Conservation (phyloP, 2,113 vertebrate genomes). For the Ardeotis arabs region DNA sequence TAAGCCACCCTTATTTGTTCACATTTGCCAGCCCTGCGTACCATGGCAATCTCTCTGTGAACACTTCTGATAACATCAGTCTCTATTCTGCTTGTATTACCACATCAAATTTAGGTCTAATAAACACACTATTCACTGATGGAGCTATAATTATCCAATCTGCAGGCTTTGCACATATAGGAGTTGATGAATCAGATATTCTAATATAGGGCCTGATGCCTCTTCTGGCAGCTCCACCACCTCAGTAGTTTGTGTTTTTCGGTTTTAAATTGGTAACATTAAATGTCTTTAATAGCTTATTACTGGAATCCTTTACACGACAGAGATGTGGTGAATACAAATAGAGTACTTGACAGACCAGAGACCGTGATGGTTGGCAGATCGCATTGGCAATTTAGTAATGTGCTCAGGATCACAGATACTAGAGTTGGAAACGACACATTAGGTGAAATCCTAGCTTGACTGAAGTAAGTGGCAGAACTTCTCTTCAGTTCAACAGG, state of each 20-base stretch:
- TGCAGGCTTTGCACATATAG: slow-evolving; percentile 55
- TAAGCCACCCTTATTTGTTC: slow-evolving; percentile 14
- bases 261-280: slow-evolving; percentile 64
- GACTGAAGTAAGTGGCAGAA: neutral
- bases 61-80: slow-evolving; percentile 6
- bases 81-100: slow-evolving; percentile 14
- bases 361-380: slow-evolving; percentile 32
- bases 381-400: slow-evolving; percentile 26
- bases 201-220: slow-evolving; percentile 36
- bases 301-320: slow-evolving; percentile 49
- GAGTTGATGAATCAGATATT: slow-evolving; percentile 53
- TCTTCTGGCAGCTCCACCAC: slow-evolving; percentile 62
- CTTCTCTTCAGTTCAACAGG: neutral
- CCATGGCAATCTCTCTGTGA: neutral
- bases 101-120: slow-evolving; percentile 35
- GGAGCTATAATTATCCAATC: slow-evolving; percentile 62
- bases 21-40: neutral
- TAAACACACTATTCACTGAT: slow-evolving; percentile 53
- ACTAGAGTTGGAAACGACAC: neutral
- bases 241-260: slow-evolving; percentile 61
- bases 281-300: slow-evolving; percentile 68
- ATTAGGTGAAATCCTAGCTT: neutral
- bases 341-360: slow-evolving; percentile 50
- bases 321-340: slow-evolving; percentile 56
- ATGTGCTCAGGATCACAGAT: slow-evolving; percentile 24